phyloP scores from a whole-genome alignment of 2,888 invertebrate genomes.

The Epinotia bilunana region DNA sequence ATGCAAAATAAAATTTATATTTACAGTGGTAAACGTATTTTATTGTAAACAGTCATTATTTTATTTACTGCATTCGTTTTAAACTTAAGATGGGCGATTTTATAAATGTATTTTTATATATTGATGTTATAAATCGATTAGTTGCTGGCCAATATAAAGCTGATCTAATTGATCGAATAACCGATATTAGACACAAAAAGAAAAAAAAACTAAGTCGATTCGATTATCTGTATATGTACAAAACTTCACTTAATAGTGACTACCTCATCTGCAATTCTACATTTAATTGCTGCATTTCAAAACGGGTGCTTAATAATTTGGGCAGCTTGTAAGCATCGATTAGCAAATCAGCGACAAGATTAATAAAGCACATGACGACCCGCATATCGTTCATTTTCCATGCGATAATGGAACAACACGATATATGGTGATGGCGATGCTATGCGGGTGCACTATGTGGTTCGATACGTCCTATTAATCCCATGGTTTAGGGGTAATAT shows the following conservation, averaged over 20 bases:
- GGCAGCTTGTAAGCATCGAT: background rate
- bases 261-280: background rate
- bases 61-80: too few relatives aligned
- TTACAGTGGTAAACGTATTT: conserved; percentile 10
- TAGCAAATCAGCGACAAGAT: conserved; percentile 12
- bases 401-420: background rate
- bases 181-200: too few relatives aligned
- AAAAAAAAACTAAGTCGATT: too few relatives aligned
- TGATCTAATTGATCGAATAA: too few relatives aligned
- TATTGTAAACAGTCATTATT: background rate
- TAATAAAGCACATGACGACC: conserved; percentile 24
- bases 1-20: conserved; percentile 16
- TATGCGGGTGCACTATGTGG: conserved; percentile 10
- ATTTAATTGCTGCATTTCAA: background rate
- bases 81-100: too few relatives aligned
- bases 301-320: background rate
- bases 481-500: background rate
- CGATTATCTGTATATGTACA: too few relatives aligned
- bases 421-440: background rate
- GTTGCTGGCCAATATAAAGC: too few relatives aligned
- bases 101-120: too few relatives aligned
- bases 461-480: background rate
- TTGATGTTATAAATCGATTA: too few relatives aligned
- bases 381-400: conserved; percentile 19
- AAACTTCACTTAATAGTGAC: too few relatives aligned